Percentiles rank a stretch among this genome's conserved stretches.
Conservation (phyloP, 2,113 vertebrate species). For the Gorsachius goisagi region DNA sequence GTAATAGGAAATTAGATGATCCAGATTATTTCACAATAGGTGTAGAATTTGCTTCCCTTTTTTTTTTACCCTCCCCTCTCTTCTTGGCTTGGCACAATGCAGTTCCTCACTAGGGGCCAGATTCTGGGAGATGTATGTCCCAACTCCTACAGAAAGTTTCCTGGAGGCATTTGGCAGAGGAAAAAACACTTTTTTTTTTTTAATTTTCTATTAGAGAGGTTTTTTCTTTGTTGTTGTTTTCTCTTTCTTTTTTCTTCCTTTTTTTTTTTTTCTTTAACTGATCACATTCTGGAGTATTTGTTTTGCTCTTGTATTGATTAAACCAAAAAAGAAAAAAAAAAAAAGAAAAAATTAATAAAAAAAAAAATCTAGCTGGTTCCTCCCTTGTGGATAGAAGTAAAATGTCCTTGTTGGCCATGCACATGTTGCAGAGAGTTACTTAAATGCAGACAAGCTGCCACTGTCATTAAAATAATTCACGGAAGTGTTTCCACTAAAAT, state of each 20-base stretch:
- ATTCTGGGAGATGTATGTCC: background rate
- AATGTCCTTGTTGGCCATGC: background rate
- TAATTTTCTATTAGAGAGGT: background rate
- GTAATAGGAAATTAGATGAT: background rate
- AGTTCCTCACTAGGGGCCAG: background rate
- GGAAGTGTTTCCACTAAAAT: background rate
- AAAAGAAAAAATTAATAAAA: background rate
- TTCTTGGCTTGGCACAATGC: background rate
- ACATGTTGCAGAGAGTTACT: background rate
- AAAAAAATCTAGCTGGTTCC: background rate
- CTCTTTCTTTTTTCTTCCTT: rapidly evolving
- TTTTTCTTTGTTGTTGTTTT: background rate
- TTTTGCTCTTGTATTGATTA: background rate
- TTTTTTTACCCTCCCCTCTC: background rate
- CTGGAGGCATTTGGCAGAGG: background rate
- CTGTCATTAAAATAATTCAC: background rate
- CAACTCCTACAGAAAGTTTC: background rate
- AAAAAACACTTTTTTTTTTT: background rate
- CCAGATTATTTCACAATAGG: background rate
- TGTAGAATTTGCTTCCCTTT: background rate
- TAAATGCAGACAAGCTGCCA: background rate
- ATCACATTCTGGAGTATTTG: background rate
- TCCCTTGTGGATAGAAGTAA: background rate
- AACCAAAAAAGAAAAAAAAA: background rate
- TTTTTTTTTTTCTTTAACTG: background rate